Evolutionary conservation across 37 sponge, comb jelly and placozoan species (phyloP), one percentile per base, ranked within the genome.

Genomic region (Ianthella basta): DNA sequence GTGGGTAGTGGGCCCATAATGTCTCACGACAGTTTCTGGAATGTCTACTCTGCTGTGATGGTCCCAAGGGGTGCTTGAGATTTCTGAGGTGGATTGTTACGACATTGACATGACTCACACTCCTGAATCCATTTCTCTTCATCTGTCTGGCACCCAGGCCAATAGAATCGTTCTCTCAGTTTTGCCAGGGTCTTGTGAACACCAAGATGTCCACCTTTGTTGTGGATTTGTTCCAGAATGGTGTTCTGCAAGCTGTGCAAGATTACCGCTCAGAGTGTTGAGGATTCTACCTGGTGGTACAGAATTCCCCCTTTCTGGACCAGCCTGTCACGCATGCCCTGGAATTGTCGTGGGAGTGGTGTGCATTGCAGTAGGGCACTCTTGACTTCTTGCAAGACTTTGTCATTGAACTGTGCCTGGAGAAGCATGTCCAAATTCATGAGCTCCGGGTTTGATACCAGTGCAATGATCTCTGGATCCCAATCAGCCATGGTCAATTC

Each of bases 1-100:
- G 70, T 29, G n/a, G 84, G 72, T 53, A 84, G 55, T 55, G 84
- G 84, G 15, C 84, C 84, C 84, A 84, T 67, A 21, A 84, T 84
- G 73, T 69, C 84, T 72, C 84, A 84, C 18, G 84, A 84, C 18
- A 84, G 21, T 35, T 33, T 72, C 35, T 84, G 50, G 40, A 84
- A 84, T 39, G 84, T 72, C 32, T 84, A 69, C 21, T 23, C 40
- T 14, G 84, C 72, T 33, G 37, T 68, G 23, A 69, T 72, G n/a
- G 72, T 84, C 19, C 84, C 84, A 30, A 68, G 38, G 33, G 84
- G 73, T 27, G 83, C 83, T 25, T 27, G 40, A 60, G 32, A 19
- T 37, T 36, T 36, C 23, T 59, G 82, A n/a, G 83, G 83, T 21
- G 24, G 65, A 44, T 8, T 44, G 83, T 64, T 64, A 35, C 68